These are phyloP conservation scores for Nebria ingens DNA, from an alignment of 1,140 invertebrate genomes.

Conservation along the genomic window DNA sequence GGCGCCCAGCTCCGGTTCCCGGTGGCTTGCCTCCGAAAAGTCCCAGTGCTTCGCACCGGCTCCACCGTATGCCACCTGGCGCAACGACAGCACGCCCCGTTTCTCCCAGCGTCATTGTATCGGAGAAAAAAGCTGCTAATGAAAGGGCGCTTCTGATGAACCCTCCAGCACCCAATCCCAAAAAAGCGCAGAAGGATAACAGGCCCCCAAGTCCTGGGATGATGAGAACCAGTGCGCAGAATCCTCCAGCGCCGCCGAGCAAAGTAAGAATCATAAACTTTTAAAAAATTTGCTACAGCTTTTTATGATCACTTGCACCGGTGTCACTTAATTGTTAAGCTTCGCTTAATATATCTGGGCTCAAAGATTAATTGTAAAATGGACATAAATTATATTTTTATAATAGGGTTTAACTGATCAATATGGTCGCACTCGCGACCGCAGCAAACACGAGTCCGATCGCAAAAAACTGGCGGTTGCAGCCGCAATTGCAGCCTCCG, in stretches of 20 bases:
- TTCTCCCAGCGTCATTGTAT: slow-evolving; percentile 48
- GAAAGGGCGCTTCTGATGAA: slow-evolving; percentile 55
- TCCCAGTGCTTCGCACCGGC: neutral
- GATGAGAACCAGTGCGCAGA: slow-evolving; percentile 33
- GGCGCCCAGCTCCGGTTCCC: slow-evolving; percentile 13
- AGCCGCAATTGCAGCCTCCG: slow-evolving; percentile 27
- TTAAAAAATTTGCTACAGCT: neutral
- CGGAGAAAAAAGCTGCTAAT: slow-evolving; percentile 44
- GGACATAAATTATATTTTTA: too few relatives aligned
- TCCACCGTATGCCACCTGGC: neutral
- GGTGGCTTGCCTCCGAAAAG: slow-evolving; percentile 12
- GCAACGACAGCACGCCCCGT: slow-evolving; percentile 21
- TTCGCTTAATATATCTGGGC: too few relatives aligned
- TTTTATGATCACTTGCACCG: neutral
- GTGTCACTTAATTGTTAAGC: too few relatives aligned
- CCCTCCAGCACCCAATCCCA: slow-evolving; percentile 50
- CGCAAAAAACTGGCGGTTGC: slow-evolving; percentile 29
- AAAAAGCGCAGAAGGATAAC: slow-evolving; percentile 27
- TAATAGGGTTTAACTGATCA: slow-evolving; percentile 19
- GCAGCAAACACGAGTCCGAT: slow-evolving; percentile 7
- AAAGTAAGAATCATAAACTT: neutral
- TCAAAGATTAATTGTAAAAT: too few relatives aligned
- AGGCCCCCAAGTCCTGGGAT: slow-evolving; percentile 38
- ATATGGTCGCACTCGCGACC: slow-evolving; percentile 19
- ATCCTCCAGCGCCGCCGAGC: slow-evolving; percentile 30